phyloP scores from a whole-genome alignment of 2,113 vertebrate genomes.

The Tragelaphus buxtoni region DNA sequence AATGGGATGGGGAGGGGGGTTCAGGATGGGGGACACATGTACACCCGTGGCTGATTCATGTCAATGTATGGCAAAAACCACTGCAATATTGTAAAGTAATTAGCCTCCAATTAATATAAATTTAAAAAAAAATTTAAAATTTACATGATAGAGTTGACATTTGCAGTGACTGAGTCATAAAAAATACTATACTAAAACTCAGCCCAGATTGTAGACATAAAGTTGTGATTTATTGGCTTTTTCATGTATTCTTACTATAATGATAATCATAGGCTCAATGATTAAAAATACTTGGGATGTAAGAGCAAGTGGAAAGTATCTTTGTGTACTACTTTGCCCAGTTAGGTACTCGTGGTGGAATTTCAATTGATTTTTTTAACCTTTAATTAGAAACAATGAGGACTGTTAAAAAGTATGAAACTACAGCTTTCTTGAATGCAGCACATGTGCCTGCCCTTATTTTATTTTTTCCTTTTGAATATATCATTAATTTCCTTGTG shows the following conservation, averaged over 20 bases:
- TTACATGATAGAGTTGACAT: slow-evolving; percentile 4
- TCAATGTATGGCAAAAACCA: not conserved
- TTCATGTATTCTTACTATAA: not conserved
- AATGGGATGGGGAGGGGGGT: not conserved
- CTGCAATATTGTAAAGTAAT: not conserved
- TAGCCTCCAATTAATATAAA: not conserved
- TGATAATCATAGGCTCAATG: not conserved
- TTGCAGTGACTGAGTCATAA: not conserved
- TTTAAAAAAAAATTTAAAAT: not conserved
- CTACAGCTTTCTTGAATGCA: not conserved
- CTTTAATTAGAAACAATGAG: not conserved
- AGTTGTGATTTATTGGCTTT: not conserved
- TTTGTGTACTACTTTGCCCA: not conserved
- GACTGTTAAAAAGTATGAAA: not conserved
- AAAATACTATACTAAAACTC: not conserved
- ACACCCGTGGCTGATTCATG: not conserved
- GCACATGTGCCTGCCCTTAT: not conserved
- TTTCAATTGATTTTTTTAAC: not conserved
- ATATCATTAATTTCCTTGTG: not conserved
- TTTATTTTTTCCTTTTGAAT: not conserved
- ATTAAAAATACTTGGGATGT: not conserved
- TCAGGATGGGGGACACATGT: not conserved
- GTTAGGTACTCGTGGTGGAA: not conserved
- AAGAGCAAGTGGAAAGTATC: not conserved
- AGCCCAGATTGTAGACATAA: not conserved